Evolutionary conservation across 1,140 invertebrate species (phyloP), one percentile per base, ranked within the genome.

Genomic region (Drosophila paulistorum): DNA sequence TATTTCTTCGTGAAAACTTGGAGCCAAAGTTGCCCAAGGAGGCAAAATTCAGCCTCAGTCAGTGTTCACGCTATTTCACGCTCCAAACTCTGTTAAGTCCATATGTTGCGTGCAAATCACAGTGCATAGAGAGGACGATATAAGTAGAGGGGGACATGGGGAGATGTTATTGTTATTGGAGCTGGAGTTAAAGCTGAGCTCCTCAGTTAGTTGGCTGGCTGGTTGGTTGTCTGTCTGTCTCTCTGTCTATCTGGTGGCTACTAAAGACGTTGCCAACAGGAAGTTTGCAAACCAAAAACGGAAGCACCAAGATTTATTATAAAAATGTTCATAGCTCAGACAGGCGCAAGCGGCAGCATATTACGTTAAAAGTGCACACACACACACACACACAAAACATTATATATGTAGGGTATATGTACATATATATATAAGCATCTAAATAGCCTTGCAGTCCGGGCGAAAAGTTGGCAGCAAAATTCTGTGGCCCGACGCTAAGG

Each of bases 271-370:
- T 86, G 79, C 79, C 80, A 90, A 84, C 84, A 84, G 84, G 84
- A 89, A 89, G 85, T 90, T 90, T 85, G 85, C 81, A 90, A 90
- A 90, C 85, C 81, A 90, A 90, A 89, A 90, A 76, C 85, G 85
- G 85, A 90, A 85, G 76, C 75, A 73, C 65, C 62, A 90, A 90
- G 85, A 90, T 90, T 90, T 90, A 90, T 90, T 90, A 90, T 81
- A 90, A 87, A 90, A 90, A 90, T 85, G 75, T 76, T 90, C 71
- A 90, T 89, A 83, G 83, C 84, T 89, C 83, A 83, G 77, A 73
- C 80, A 80, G 72, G 62, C 45, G 45, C 84, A 86, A 79, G 81
- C 79, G 83, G 83, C 79, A 87, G 83, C 83, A 87, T 87, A 87
- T 87, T 87, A 87, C 83, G 84, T 87, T 87, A 87, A 86, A 76